These are phyloP conservation scores for Tetheella fluctuosa DNA, from an alignment of 2,888 invertebrate species.

Conservation along the genomic window DNA sequence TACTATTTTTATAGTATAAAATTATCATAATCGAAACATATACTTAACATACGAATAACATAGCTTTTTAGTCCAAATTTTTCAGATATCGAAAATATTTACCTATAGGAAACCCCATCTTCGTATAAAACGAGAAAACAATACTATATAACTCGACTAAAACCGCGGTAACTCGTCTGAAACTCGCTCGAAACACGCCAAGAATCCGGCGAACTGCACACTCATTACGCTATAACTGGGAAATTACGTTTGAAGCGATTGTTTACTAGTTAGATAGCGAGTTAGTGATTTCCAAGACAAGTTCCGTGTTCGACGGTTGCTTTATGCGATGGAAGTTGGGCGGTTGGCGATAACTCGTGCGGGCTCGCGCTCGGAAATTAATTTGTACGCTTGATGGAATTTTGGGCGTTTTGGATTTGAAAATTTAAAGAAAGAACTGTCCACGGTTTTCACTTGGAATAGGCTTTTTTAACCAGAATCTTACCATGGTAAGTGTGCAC, in stretches of 20 bases:
- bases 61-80: no score
- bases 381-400: conserved; percentile 19
- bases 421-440: not conserved
- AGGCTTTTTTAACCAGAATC: no score
- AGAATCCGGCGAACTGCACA: conserved; percentile 30
- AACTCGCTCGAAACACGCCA: conserved; percentile 18
- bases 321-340: conserved; percentile 27
- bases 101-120: not conserved
- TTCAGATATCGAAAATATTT: no score
- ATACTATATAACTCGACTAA: not conserved
- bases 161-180: conserved; percentile 11
- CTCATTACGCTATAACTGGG: conserved; percentile 36
- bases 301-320: conserved; percentile 28
- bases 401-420: conserved; percentile 1
- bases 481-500: no score
- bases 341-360: conserved; percentile 26
- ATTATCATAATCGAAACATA: no score
- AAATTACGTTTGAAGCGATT: conserved; percentile 55
- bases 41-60: not conserved
- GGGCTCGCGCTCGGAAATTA: conserved; percentile 16
- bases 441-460: no score
- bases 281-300: conserved; percentile 51
- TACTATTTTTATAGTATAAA: no score
- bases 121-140: not conserved
- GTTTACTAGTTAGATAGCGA: conserved; percentile 57